phyloP scores from a whole-genome alignment of 2,797 vertebrate species.

The Amblyraja radiata region DNA sequence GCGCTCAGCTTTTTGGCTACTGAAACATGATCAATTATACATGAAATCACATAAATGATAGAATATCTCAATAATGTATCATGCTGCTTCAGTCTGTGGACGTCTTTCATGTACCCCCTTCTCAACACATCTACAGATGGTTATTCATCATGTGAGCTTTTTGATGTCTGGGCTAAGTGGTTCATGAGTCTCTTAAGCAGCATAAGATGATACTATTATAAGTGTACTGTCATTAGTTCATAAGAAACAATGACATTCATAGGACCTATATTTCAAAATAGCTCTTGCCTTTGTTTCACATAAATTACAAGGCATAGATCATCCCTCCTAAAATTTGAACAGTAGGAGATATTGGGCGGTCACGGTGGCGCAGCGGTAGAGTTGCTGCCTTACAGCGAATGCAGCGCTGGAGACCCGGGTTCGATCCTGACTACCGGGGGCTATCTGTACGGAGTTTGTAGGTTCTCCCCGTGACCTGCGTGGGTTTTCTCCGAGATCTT shows the following conservation, averaged over 20 bases:
- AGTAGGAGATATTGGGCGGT: neutral
- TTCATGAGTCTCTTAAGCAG: neutral
- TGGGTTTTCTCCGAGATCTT: no score
- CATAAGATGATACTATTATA: neutral
- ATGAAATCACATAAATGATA: neutral
- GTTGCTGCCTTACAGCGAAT: no score
- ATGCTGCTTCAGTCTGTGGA: neutral
- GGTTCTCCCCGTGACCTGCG: no score
- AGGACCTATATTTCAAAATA: neutral
- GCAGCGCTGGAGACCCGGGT: no score
- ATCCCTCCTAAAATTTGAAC: neutral
- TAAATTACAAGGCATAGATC: neutral
- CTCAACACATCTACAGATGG: no score
- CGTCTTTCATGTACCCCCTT: neutral
- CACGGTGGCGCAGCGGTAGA: no score
- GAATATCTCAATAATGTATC: neutral
- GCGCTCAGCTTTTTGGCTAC: neutral
- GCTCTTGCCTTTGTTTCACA: neutral
- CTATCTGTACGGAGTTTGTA: no score
- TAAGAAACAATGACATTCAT: neutral
- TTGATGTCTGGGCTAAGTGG: neutral
- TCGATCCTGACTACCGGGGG: no score
- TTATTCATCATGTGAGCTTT: neutral
- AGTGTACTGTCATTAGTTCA: neutral
- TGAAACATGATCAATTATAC: neutral